A percentile compares a stretch with the other conserved stretches of the same genome.
Evolutionary conservation across 2,797 vertebrate genomes (phyloP).

Genomic region (Pyrocephalus nanus): DNA sequence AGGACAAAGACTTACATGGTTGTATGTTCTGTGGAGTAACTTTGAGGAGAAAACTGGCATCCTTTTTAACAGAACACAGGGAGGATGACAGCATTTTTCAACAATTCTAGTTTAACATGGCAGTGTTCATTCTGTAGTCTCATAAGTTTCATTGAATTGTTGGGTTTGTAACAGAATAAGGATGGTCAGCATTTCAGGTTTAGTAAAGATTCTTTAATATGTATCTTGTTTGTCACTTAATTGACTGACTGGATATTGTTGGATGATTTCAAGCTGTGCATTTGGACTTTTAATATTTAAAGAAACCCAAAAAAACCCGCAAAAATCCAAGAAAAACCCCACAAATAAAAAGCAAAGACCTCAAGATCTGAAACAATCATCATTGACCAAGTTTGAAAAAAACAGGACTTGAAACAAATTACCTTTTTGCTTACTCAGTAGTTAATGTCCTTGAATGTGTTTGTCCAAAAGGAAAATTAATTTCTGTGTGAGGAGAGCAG

Average conservation of each 20-base stretch:
- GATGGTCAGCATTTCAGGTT: neutral
- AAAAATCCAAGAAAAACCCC: neutral
- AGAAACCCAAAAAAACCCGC: too few relatives aligned
- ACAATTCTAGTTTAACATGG: neutral
- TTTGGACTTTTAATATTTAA: neutral
- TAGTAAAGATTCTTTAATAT: neutral
- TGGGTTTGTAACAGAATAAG: neutral
- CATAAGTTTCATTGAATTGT: neutral
- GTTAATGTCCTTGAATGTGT: neutral
- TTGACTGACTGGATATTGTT: neutral
- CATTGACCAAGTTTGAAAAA: neutral
- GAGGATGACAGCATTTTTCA: neutral
- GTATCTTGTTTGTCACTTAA: neutral
- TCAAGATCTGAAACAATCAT: neutral
- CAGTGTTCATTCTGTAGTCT: neutral
- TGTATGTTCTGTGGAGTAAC: neutral
- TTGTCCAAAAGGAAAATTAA: neutral
- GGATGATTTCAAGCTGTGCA: neutral
- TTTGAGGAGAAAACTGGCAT: neutral
- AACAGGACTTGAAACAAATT: neutral
- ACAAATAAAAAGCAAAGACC: neutral
- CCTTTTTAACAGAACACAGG: neutral
- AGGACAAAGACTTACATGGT: neutral
- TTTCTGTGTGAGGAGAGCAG: rapidly evolving
- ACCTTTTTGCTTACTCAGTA: neutral